Evolutionary conservation across 2,888 invertebrate genomes (phyloP), one percentile per base, ranked within the genome.

Genomic region (Orchestes rusci): DNA sequence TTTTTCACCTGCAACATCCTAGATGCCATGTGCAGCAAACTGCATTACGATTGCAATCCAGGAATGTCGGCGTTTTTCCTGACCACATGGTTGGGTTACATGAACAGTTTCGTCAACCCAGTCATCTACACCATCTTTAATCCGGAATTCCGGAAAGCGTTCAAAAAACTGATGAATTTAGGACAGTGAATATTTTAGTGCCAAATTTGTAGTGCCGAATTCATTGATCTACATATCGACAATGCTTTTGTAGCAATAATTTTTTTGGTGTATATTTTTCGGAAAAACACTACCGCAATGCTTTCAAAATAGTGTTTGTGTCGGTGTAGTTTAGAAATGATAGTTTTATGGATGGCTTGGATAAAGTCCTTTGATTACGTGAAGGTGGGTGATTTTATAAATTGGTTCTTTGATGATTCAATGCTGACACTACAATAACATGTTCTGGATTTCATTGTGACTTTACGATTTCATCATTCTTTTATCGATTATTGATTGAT

Each of bases 1-100:
- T 99, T 99, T 75, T 99, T 99, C 79, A 91, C 93, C 2, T 93
- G 95, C 73, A 95, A 94, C 70, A 92, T 96, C 54, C 80, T 95
- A 73, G 95, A 94, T 65, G 99, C 96, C 7, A 82, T 97, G 67
- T 96, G 96, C 74, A 86, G 86, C 59, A 91, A 93, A 69, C 72
- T 88, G 58, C 77, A 78, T 38, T 74, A 79, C 56, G 76, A 81
- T 53, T 90, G 87, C 67, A 82, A 84, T 53, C 88, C 92, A 0
- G 84, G 92, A 16, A 79, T 94, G 56, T 84, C 87, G 16, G 86
- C 85, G 37, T 97, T 97, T 70, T 86, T 95, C 63, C 75, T 94
- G 53, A 93, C 94, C 54, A 94, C 95, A 18, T 99, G 97, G 97
- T 76, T 97, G 45, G 97, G 97, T 38, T 99, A 99, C 72, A 93